These are phyloP conservation scores for Taeniopygia guttata DNA, from an alignment of 2,797 vertebrate species.

Conservation along the genomic window DNA sequence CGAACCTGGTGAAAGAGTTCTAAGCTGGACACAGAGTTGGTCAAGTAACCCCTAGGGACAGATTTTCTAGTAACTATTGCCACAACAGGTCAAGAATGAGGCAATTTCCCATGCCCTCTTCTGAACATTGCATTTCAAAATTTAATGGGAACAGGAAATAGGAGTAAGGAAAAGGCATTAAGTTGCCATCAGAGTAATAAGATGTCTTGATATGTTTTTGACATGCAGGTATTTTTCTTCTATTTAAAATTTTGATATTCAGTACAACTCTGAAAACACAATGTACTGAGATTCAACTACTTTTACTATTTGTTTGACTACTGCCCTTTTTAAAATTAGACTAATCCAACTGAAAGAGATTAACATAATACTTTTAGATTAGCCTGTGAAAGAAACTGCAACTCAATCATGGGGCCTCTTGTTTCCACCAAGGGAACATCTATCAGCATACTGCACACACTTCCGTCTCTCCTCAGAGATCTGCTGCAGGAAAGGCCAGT, in stretches of 20 bases:
- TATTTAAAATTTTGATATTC: background rate
- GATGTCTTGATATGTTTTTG: background rate
- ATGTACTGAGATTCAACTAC: background rate
- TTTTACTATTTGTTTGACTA: background rate
- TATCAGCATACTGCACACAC: rapidly evolving
- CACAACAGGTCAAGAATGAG: background rate
- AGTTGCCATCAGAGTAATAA: background rate
- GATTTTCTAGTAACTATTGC: background rate
- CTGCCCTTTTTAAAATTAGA: background rate
- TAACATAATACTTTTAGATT: background rate
- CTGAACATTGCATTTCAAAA: background rate
- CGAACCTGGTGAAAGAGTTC: background rate
- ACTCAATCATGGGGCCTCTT: background rate
- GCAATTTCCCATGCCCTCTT: background rate
- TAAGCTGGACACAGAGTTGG: background rate
- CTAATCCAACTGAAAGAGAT: background rate
- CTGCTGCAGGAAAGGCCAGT: background rate
- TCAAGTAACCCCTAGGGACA: background rate
- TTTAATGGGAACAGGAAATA: background rate
- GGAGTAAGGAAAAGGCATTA: background rate
- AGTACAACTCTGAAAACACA: background rate
- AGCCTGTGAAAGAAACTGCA: background rate
- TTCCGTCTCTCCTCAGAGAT: background rate
- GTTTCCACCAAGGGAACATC: background rate
- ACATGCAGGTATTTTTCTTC: background rate